These are phyloP conservation scores for Lepus americanus DNA, from an alignment of 2,113 vertebrate genomes.

Conservation along the genomic window DNA sequence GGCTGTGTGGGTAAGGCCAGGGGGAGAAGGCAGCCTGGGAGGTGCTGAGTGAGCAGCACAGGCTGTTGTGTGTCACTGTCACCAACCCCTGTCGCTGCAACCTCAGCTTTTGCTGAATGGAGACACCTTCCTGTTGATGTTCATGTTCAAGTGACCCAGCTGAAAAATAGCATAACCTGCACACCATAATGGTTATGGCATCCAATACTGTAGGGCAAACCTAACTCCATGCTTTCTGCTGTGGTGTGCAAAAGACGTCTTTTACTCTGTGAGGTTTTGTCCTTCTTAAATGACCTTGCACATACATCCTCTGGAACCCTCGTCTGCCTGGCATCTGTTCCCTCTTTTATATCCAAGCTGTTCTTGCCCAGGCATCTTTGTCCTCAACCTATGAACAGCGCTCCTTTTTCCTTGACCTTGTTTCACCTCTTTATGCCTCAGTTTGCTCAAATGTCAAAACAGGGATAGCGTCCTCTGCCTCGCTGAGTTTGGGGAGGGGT, in stretches of 20 bases:
- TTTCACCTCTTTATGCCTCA: not conserved
- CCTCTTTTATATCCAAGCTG: not conserved
- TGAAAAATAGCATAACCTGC: not conserved
- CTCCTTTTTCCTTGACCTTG: not conserved
- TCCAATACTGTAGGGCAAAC: not conserved
- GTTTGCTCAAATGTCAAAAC: not conserved
- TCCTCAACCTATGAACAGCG: not conserved
- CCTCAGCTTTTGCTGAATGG: not conserved
- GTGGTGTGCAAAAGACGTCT: not conserved
- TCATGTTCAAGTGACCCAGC: not conserved
- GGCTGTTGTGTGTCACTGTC: not conserved
- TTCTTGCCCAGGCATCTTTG: not conserved
- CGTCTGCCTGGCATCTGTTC: not conserved
- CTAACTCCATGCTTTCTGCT: not conserved
- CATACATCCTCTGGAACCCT: not conserved
- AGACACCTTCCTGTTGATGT: not conserved
- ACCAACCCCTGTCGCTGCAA: not conserved
- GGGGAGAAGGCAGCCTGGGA: not conserved
- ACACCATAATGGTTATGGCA: not conserved
- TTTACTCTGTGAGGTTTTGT: not conserved
- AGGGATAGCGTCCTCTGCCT: not conserved
- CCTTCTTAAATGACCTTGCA: not conserved
- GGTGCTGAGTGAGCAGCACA: not conserved
- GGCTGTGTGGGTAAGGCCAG: not conserved
- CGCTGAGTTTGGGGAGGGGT: not conserved